phyloP scores from a whole-genome alignment of 2,888 invertebrate genomes.

The Drosophila testacea region DNA sequence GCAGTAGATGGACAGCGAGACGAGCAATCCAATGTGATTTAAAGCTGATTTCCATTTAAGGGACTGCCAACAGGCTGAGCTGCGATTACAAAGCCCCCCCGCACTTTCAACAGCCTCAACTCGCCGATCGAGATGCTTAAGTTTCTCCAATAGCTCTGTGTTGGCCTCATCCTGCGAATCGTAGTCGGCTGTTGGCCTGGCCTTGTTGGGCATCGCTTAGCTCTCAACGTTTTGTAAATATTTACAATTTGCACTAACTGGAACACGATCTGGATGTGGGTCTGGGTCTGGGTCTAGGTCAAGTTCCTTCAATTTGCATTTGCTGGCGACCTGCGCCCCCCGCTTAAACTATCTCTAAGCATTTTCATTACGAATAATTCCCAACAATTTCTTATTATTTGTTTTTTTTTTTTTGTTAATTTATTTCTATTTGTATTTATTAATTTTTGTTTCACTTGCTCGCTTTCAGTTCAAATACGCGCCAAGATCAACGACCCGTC shows the following conservation, averaged over 20 bases:
- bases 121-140: constrained; percentile 84
- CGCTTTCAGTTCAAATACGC: constrained; percentile 46
- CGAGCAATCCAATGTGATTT: constrained; percentile 90
- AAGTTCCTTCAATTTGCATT: constrained; percentile 39
- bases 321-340: constrained; percentile 40
- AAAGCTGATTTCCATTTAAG: constrained; percentile 88
- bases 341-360: constrained; percentile 25
- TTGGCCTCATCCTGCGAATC: constrained; percentile 84
- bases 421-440: constrained; percentile 1
- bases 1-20: constrained; percentile 92
- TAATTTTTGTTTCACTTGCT: background rate
- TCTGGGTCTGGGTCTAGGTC: too few relatives aligned
- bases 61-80: constrained; percentile 85
- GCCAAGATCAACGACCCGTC: constrained; percentile 40
- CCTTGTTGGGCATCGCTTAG: constrained; percentile 48
- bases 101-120: constrained; percentile 74
- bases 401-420: background rate
- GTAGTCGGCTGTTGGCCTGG: constrained; percentile 70
- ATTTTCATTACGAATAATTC: constrained; percentile 21
- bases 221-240: constrained; percentile 7
- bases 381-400: background rate
- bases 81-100: constrained; percentile 84
- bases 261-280: background rate
- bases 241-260: constrained; percentile 14
- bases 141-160: constrained; percentile 84